These are phyloP conservation scores for Phenganax marumi DNA, from an alignment of 92 coral and sea anemone genomes.

Conservation along the genomic window DNA sequence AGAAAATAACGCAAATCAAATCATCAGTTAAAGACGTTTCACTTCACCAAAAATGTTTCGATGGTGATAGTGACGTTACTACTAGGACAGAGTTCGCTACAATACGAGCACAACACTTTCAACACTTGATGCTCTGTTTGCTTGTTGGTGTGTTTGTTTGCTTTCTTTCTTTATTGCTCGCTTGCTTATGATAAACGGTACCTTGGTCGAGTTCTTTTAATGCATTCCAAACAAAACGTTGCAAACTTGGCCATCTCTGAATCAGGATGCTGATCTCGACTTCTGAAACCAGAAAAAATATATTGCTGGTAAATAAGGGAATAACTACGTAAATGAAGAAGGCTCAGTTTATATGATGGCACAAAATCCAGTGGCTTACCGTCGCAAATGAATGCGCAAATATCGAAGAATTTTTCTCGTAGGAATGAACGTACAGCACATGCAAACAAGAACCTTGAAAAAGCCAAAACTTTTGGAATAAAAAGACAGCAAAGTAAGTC, in stretches of 20 bases:
- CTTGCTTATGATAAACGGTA: background rate
- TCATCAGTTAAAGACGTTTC: background rate
- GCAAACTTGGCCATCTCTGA: constrained; percentile 96
- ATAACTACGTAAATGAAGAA: background rate
- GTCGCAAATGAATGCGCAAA: constrained; percentile 78
- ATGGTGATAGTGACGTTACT: no score
- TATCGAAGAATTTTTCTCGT: constrained; percentile 89
- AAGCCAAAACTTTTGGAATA: background rate
- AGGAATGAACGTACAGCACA: constrained; percentile 98
- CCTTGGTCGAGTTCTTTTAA: constrained; percentile 97
- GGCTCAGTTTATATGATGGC: background rate
- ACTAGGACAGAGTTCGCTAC: no score
- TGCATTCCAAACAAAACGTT: constrained; percentile 80
- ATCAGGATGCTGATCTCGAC: constrained; percentile 70
- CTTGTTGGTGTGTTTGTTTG: no score
- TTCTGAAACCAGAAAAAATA: constrained; percentile 44
- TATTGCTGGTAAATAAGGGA: background rate
- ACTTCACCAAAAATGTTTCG: no score
- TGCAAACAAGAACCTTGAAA: constrained; percentile 82
- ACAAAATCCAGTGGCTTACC: constrained; percentile 54
- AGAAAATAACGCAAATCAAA: background rate
- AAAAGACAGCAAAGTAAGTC: background rate
- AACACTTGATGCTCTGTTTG: no score
- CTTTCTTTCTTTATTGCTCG: no score
- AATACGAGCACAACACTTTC: no score